Base-by-base conservation (phyloP, 2,113 vertebrate species). In the Parus major region DNA sequence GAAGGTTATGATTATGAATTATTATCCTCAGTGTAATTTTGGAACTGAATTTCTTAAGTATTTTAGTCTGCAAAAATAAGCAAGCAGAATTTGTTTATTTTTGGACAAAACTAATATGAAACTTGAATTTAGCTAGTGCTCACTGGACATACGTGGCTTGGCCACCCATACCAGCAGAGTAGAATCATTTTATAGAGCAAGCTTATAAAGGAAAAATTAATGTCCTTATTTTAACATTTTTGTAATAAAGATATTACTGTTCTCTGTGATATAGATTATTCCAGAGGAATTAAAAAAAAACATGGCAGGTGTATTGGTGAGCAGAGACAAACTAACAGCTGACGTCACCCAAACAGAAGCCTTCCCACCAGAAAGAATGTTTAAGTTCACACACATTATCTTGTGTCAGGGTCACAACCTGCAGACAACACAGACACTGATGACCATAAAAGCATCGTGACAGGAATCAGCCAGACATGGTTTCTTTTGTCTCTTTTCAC, bases 401-500 rank as follows among this genome's bases (percentile, higher is more conserved):
- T 28, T 22, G 9, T 18, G 35, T 36, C 3, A 2, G 44, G 35
- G 47, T 78, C 77, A 75, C 52, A 82, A 31, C 6, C 33, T n/a
- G 61, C 0, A 0, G 11, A 35, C 2, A 23, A 15, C 28, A 47
- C 0, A 2, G 68, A 65, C 66, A 42, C 11, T 50, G 55, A 65
- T 69, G 82, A 42, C 63, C 53, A 50, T 19, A 61, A 93, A 87
- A 93, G 41, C 77, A 55, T 41, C 0, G 0, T 69, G 66, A 69
- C 23, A 77, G 46, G 14, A 90, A 42, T 5, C 49, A 88, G 41
- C 13, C 66, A 92, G 31, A 35, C 42, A 11, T 2, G 6, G 35
- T 33, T 94, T 86, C 79, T 86, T 90, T 93, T 93, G 85, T 83
- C 46, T 92, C 61, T 94, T 95, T 93, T 86, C 42, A 73, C 82